Evolutionary conservation across 2,888 invertebrate species (phyloP), one percentile per base, ranked within the genome.

Genomic region (Theretra japonica): DNA sequence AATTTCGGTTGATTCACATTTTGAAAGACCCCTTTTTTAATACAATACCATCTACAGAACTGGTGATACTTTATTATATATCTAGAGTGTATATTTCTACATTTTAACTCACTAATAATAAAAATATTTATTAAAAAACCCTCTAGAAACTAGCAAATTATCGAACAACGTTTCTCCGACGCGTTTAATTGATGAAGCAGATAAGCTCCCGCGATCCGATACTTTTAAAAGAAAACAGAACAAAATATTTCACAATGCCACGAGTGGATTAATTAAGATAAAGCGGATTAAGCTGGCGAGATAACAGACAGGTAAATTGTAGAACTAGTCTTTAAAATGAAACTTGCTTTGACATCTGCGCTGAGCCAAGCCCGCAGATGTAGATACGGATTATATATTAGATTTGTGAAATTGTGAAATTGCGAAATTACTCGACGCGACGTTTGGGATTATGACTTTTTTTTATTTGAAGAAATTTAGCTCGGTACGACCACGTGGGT

Each of bases 201-300:
- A 62, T 70, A 70, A 65, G 23, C 56, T 23, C 60, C 11, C 53
- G 50, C 62, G 19, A 62, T 33, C 8, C 72, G 68, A 73, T 50
- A 65, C 71, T 71, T 72, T 59, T 56, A 72, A 73, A 72, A 50
- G 59, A 58, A 73, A 75, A 76, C 69, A 23, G 71, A 70, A 69
- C 58, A 70, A 73, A 73, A 68, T 70, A 60, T 62, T 65, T 41
- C 65, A 53, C 58, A 58, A 73, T 72, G 70, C 72, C 59, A 56
- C 50, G 65, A 72, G 70, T 75, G 74, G 76, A 78, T 79, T 81
- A 75, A 77, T 81, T 79, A 76, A 79, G 79, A 80, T 77, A 76
- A 75, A 77, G 73, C 72, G 59, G 71, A 75, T 78, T 73, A 75
- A 74, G 23, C 72, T 62, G 73, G 75, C 73, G 62, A 72, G 74